phyloP scores from a whole-genome alignment of 2,797 vertebrate genomes.

The Gambusia yucatana region DNA sequence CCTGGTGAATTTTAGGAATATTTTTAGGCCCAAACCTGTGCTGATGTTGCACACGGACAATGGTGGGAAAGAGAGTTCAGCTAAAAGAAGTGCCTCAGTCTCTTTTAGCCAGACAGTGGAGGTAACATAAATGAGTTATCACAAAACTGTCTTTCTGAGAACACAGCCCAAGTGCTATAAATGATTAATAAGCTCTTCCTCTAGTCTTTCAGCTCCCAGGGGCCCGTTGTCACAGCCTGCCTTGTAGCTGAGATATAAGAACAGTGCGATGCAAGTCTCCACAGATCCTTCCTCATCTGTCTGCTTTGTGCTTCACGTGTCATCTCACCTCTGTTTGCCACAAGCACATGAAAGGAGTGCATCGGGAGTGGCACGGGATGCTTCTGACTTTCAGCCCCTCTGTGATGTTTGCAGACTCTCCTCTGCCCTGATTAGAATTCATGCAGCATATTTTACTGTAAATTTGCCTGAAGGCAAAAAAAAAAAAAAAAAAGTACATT shows the following conservation, averaged over 20 bases:
- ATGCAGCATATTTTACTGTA: slow-evolving; percentile 1
- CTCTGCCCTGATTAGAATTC: slow-evolving; percentile 19
- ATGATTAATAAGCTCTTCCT: slow-evolving; percentile 72
- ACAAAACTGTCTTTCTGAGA: slow-evolving; percentile 63
- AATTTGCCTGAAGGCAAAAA: slow-evolving; percentile 20
- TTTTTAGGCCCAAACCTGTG: neutral
- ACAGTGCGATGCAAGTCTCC: slow-evolving; percentile 43
- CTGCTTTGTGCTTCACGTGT: slow-evolving; percentile 42
- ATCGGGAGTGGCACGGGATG: slow-evolving; percentile 21
- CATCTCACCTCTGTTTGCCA: slow-evolving; percentile 43
- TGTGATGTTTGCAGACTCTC: slow-evolving; percentile 9
- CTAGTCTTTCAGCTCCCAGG: slow-evolving; percentile 69
- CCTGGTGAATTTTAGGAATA: neutral
- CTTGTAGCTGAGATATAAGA: slow-evolving; percentile 58
- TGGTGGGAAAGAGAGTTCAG: slow-evolving; percentile 5
- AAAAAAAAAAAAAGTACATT: neutral
- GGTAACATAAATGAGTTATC: slow-evolving; percentile 71
- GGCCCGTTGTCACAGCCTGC: slow-evolving; percentile 55
- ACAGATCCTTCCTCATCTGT: slow-evolving; percentile 36
- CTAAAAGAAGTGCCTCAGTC: slow-evolving; percentile 22
- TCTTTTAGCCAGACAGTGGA: slow-evolving; percentile 48
- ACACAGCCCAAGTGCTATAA: slow-evolving; percentile 62
- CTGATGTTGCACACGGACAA: slow-evolving; percentile 4
- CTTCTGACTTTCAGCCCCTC: slow-evolving; percentile 13
- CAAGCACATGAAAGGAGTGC: slow-evolving; percentile 33